These are phyloP conservation scores for Gymnogyps californianus DNA, from an alignment of 2,113 vertebrate genomes.

Conservation along the genomic window DNA sequence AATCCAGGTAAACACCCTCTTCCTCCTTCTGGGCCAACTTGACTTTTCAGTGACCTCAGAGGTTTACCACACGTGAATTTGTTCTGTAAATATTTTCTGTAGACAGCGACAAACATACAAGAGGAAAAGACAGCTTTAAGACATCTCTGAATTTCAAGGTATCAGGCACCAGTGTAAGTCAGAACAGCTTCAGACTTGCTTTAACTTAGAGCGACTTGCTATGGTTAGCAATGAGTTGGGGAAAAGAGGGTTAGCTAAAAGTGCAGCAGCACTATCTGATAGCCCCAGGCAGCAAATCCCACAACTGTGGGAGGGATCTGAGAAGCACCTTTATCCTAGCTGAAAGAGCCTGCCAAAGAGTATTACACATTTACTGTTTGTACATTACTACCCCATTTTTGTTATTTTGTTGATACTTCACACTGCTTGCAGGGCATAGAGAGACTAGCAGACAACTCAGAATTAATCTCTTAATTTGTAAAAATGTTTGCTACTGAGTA, in stretches of 20 bases:
- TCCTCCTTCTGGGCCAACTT: background rate
- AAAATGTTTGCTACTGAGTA: background rate
- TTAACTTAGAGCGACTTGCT: background rate
- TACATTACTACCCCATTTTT: background rate
- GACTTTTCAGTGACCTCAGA: constrained; percentile 6
- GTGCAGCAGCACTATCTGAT: background rate
- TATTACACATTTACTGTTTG: background rate
- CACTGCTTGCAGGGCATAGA: background rate
- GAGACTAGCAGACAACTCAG: background rate
- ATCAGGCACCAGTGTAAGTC: background rate
- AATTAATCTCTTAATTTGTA: background rate
- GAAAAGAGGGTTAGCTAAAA: background rate
- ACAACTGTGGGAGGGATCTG: background rate
- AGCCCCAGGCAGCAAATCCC: background rate
- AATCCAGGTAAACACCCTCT: constrained; percentile 83
- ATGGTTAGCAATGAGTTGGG: background rate
- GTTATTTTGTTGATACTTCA: background rate
- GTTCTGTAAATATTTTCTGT: constrained; percentile 26
- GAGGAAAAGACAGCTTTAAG: background rate
- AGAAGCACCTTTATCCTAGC: background rate
- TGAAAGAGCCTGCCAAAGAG: background rate
- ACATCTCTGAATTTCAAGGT: background rate
- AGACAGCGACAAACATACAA: background rate
- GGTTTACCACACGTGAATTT: background rate
- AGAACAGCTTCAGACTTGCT: background rate